Evolutionary conservation across 2,113 vertebrate species (phyloP).

Genomic region (Pollachius pollachius): DNA sequence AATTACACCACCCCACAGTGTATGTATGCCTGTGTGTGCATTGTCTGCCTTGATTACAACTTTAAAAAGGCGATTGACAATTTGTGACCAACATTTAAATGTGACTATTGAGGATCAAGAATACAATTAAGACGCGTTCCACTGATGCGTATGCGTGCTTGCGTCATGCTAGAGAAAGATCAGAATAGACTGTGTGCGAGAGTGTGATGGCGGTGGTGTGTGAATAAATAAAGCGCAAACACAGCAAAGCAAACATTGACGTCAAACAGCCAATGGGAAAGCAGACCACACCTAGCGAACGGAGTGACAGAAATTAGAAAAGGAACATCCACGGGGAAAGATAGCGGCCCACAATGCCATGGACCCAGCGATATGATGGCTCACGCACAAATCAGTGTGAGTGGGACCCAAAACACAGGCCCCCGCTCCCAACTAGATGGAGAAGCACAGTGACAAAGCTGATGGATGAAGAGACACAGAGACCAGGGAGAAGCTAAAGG

Average conservation of each 20-base stretch:
- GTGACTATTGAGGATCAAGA: too few species aligned
- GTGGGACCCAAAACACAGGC: too few species aligned
- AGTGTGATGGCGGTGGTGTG: too few species aligned
- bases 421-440: not conserved
- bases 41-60: not conserved
- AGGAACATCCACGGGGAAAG: not conserved
- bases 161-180: too few species aligned
- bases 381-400: not conserved
- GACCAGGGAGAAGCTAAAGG: not conserved
- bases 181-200: too few species aligned
- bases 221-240: not conserved
- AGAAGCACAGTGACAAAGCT: slow-evolving; percentile 28
- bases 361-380: not conserved
- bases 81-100: too few species aligned
- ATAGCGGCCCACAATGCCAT: not conserved
- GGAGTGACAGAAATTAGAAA: not conserved
- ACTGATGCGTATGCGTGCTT: too few species aligned
- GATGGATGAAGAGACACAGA: slow-evolving; percentile 10
- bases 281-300: not conserved
- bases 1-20: not conserved
- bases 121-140: too few species aligned
- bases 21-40: not conserved
- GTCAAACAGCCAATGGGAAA: not conserved
- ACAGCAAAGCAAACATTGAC: not conserved
- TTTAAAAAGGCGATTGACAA: too few species aligned